Conservation (phyloP, 2,113 vertebrate genomes). For the Oostethus manadensis region DNA sequence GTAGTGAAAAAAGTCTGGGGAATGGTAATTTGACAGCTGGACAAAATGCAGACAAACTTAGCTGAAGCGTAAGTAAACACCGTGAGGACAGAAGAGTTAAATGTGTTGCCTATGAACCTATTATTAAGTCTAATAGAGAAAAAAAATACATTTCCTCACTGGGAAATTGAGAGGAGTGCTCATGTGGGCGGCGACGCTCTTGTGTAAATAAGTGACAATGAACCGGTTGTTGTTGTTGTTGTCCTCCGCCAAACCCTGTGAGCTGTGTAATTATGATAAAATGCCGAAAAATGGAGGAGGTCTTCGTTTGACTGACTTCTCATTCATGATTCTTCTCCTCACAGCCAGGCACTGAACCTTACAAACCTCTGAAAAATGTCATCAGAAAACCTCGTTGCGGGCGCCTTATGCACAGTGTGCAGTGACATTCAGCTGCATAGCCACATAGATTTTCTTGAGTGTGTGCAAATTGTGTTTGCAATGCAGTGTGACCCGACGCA, state of each 20-base stretch:
- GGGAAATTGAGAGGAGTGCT: slow-evolving; percentile 28
- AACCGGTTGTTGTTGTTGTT: slow-evolving; percentile 35
- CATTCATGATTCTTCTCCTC: slow-evolving; percentile 15
- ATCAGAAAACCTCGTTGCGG: slow-evolving; percentile 30
- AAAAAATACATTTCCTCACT: slow-evolving; percentile 18
- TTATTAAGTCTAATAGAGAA: slow-evolving; percentile 2
- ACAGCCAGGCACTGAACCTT: slow-evolving; percentile 6
- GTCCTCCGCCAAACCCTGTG: slow-evolving; percentile 27
- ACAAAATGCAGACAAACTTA: slow-evolving; percentile 11
- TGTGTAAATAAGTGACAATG: slow-evolving; percentile 55
- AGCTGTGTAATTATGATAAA: slow-evolving; percentile 44
- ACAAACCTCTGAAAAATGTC: slow-evolving; percentile 17
- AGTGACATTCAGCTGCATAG: slow-evolving; percentile 20
- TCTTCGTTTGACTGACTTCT: slow-evolving; percentile 30
- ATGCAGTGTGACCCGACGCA: not conserved
- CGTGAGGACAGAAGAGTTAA: slow-evolving; percentile 10
- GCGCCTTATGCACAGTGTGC: slow-evolving; percentile 7
- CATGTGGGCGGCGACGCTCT: slow-evolving; percentile 38
- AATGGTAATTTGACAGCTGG: slow-evolving; percentile 30
- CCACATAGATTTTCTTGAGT: not conserved
- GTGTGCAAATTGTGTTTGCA: not conserved
- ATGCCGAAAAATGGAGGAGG: slow-evolving; percentile 39
- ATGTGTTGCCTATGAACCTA: not conserved
- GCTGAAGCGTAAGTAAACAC: not conserved
- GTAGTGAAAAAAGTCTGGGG: slow-evolving; percentile 14